Evolutionary conservation across 2,113 vertebrate species (phyloP).

Genomic region (Psilopsiagon aymara): DNA sequence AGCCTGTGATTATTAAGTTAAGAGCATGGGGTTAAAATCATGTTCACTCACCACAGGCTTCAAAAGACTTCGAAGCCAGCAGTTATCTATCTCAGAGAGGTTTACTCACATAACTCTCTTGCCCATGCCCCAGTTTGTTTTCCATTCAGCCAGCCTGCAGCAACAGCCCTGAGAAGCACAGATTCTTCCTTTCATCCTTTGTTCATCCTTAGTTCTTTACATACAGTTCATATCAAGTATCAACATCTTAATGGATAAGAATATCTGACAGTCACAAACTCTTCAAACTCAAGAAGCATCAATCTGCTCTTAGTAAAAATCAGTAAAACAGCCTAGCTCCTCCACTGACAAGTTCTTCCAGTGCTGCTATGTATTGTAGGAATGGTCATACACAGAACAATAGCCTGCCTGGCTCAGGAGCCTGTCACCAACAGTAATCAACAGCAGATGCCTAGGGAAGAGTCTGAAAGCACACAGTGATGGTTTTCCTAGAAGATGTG

Average conservation of each 20-base stretch:
- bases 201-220: neutral
- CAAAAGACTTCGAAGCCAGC: neutral
- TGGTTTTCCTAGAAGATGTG: neutral
- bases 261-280: neutral
- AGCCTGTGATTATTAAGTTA: neutral
- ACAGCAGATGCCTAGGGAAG: neutral
- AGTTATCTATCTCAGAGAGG: neutral
- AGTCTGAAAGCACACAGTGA: neutral
- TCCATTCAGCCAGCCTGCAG: neutral
- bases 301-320: neutral
- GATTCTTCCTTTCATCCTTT: neutral
- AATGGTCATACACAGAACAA: neutral
- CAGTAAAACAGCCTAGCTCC: neutral
- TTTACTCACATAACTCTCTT: neutral
- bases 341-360: neutral
- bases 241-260: neutral
- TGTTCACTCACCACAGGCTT: neutral
- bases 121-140: neutral
- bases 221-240: neutral
- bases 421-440: neutral
- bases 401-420: neutral
- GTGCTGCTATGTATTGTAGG: rapidly evolving
- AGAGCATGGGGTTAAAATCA: neutral
- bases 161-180: neutral
- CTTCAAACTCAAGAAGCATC: neutral